phyloP scores from a whole-genome alignment of 2,797 vertebrate species.

The Pangasius larnaudii region DNA sequence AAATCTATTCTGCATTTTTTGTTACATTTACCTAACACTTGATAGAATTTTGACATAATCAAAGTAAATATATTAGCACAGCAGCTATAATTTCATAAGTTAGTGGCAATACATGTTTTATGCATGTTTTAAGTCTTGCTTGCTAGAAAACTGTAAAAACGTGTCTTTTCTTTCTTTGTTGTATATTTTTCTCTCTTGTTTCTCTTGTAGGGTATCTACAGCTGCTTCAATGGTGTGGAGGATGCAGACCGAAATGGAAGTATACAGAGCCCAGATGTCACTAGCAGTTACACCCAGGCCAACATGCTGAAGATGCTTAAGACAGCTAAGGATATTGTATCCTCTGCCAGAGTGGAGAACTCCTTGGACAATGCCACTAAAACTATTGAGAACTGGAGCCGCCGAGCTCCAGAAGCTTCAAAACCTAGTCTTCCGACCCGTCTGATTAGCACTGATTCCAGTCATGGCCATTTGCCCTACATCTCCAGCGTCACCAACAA shows the following conservation, averaged over 20 bases:
- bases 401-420: slow-evolving; percentile 76
- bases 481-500: slow-evolving; percentile 78
- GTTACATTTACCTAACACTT: background rate
- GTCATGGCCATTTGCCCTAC: slow-evolving; percentile 71
- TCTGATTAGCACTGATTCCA: slow-evolving; percentile 64
- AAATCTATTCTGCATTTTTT: background rate
- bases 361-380: slow-evolving; percentile 92
- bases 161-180: background rate
- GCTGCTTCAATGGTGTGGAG: slow-evolving; percentile 94
- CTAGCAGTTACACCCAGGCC: slow-evolving; percentile 88
- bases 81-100: background rate
- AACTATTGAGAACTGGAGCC: slow-evolving; percentile 89
- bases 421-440: slow-evolving; percentile 68
- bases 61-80: background rate
- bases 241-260: slow-evolving; percentile 72
- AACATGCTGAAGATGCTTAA: slow-evolving; percentile 96
- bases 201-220: slow-evolving; percentile 90
- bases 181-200: slow-evolving; percentile 2
- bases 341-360: slow-evolving; percentile 86
- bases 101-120: background rate
- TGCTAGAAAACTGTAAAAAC: background rate
- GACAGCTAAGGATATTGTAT: slow-evolving; percentile 94
- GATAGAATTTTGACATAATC: background rate
- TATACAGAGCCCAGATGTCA: slow-evolving; percentile 85
- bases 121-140: background rate